Evolutionary conservation across 2,888 invertebrate species (phyloP).

Genomic region (Formica aserva): DNA sequence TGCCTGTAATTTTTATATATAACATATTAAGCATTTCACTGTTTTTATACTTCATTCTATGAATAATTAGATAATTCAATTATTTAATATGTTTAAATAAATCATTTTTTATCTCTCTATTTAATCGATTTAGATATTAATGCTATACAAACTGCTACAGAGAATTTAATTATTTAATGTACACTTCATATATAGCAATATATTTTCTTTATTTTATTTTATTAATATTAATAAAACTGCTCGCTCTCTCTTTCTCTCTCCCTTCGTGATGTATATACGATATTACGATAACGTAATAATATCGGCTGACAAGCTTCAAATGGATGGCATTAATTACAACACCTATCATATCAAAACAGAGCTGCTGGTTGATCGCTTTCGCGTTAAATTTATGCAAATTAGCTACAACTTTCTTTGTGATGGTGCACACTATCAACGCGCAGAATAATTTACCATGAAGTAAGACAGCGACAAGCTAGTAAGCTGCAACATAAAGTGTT

Average conservation of each 20-base stretch:
- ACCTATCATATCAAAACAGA: not conserved
- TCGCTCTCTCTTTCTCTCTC: not conserved
- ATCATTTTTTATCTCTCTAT: not conserved
- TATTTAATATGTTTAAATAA: not conserved
- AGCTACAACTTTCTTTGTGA: conserved; percentile 40
- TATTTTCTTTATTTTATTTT: not conserved
- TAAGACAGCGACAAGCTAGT: conserved; percentile 31
- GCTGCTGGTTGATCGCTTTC: not conserved
- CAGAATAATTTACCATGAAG: conserved; percentile 27
- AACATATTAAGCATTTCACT: not conserved
- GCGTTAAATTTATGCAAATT: conserved; percentile 33
- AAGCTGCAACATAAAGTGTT: conserved; percentile 25
- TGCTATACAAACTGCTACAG: not conserved
- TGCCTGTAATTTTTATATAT: not conserved
- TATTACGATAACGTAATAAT: not conserved
- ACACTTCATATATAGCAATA: not conserved
- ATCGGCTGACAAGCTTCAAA: not conserved
- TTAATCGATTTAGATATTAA: not conserved
- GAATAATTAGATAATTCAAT: not conserved
- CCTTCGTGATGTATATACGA: not conserved
- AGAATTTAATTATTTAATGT: not conserved
- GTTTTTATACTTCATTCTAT: not conserved
- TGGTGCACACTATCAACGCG: not conserved
- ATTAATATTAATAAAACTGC: conserved; percentile 10
- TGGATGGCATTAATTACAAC: conserved; percentile 1